phyloP scores from a whole-genome alignment of 2,113 vertebrate species.

The Natator depressus region DNA sequence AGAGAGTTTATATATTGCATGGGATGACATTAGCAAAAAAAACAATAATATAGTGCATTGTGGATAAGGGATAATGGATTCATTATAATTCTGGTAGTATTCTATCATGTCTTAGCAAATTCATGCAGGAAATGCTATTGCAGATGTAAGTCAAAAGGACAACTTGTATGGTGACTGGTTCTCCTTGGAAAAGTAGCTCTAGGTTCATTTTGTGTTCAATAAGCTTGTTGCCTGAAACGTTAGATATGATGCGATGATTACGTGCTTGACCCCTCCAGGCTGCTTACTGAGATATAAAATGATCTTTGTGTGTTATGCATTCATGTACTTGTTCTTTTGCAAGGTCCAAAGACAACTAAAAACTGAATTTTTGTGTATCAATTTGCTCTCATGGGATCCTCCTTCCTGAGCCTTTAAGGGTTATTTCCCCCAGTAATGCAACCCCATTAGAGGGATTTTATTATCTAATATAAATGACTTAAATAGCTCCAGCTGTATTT shows the following conservation, averaged over 20 bases:
- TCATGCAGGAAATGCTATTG: conserved; percentile 56
- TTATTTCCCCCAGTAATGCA: neutral
- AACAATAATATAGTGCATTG: conserved; percentile 25
- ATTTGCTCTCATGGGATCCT: neutral
- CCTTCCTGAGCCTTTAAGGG: neutral
- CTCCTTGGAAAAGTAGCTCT: conserved; percentile 57
- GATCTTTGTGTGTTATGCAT: neutral
- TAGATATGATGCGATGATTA: conserved; percentile 23
- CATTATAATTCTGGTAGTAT: conserved; percentile 60
- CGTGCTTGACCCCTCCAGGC: neutral
- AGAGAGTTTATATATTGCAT: neutral
- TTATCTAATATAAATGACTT: neutral
- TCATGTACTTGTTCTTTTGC: neutral
- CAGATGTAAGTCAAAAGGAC: conserved; percentile 62
- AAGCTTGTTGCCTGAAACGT: conserved; percentile 49
- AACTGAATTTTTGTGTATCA: neutral
- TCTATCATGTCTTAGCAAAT: conserved; percentile 61
- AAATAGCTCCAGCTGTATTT: neutral
- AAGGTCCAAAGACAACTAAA: neutral
- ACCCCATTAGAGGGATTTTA: neutral
- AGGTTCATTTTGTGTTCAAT: conserved; percentile 53
- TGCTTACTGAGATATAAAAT: neutral
- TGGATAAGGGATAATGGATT: conserved; percentile 47
- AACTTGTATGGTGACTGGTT: conserved; percentile 44
- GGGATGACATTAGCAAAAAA: neutral